Evolutionary conservation across 2,888 invertebrate species (phyloP).

Genomic region (Rhaphigaster nebulosa): DNA sequence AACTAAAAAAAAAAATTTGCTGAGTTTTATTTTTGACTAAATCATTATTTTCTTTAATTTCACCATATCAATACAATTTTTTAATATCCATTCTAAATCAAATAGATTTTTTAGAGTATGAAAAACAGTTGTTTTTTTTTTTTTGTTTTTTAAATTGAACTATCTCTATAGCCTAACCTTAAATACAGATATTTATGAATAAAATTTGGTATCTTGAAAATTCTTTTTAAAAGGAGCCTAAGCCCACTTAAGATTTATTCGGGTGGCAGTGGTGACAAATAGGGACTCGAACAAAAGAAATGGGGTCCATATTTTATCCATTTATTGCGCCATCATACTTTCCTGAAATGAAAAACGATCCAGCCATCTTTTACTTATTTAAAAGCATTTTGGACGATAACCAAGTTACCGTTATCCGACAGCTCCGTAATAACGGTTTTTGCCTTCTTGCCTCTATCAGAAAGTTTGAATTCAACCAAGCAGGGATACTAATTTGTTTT

Average conservation of each 20-base stretch:
- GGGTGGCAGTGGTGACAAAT: not conserved
- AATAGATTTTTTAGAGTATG: no score
- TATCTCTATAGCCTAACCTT: no score
- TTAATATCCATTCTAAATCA: no score
- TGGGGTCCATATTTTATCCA: slow-evolving; percentile 9
- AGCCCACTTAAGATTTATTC: slow-evolving; percentile 6
- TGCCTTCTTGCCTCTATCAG: not conserved
- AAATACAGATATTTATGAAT: no score
- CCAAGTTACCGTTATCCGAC: not conserved
- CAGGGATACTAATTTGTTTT: no score
- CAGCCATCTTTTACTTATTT: not conserved
- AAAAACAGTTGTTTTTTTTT: no score
- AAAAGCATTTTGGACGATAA: slow-evolving; percentile 6
- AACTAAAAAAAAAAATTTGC: no score
- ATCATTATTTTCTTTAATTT: no score
- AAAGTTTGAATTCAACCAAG: no score
- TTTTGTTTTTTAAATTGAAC: no score
- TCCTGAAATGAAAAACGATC: slow-evolving; percentile 24
- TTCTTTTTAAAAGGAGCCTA: not conserved
- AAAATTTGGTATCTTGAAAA: not conserved
- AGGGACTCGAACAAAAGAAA: slow-evolving; percentile 24
- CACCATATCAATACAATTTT: no score
- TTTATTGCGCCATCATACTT: slow-evolving; percentile 9
- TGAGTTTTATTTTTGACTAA: no score
- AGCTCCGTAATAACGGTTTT: not conserved